Evolutionary conservation across 1,140 invertebrate genomes (phyloP).

Genomic region (Dendroctonus valens): DNA sequence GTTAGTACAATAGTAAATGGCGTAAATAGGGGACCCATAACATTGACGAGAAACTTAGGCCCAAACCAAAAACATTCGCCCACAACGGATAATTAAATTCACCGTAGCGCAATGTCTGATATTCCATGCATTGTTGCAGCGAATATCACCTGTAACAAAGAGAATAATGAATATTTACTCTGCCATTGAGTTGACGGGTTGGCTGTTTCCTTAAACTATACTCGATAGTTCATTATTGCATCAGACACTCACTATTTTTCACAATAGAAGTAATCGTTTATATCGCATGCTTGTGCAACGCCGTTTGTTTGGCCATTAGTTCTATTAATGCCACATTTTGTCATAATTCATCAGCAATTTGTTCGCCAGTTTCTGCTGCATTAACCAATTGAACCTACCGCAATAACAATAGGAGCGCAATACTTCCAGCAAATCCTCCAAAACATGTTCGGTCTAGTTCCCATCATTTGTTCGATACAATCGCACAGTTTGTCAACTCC

Average conservation of each 20-base stretch:
- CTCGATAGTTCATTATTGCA: too few relatives aligned
- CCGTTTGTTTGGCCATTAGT: too few relatives aligned
- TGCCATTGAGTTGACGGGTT: too few relatives aligned
- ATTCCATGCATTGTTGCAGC: constrained; percentile 67
- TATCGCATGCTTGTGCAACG: too few relatives aligned
- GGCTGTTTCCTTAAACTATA: too few relatives aligned
- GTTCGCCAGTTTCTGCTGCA: too few relatives aligned
- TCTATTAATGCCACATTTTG: too few relatives aligned
- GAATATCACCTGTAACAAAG: constrained; percentile 63
- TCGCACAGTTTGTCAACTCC: constrained; percentile 59
- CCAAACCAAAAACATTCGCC: constrained; percentile 71
- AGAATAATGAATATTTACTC: neutral
- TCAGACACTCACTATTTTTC: too few relatives aligned
- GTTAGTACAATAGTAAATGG: constrained; percentile 58
- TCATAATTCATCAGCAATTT: too few relatives aligned
- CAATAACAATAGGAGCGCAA: constrained; percentile 61
- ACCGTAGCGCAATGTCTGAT: constrained; percentile 65
- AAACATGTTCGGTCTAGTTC: constrained; percentile 58
- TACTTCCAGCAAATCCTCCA: constrained; percentile 65
- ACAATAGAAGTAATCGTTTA: too few relatives aligned
- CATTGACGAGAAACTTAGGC: constrained; percentile 74
- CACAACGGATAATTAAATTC: constrained; percentile 71
- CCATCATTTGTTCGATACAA: constrained; percentile 71
- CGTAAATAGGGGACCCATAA: constrained; percentile 69
- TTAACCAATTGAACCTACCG: constrained; percentile 52